Base-by-base conservation (phyloP, 2,888 invertebrate species). In the Drosophila siamana region DNA sequence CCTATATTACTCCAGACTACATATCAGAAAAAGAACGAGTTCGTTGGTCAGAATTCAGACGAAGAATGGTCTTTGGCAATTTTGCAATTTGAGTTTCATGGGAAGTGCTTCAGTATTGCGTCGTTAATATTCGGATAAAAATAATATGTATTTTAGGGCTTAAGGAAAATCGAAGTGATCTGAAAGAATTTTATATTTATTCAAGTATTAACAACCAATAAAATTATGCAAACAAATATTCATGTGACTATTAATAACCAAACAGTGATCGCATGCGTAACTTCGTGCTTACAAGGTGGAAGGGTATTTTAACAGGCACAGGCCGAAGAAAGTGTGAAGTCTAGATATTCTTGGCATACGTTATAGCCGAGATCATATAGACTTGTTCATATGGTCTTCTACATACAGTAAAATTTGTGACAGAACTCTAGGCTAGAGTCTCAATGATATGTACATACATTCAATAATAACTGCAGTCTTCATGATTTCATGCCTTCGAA, bases 11-110 rank as follows among this genome's bases (percentile, higher is more conserved):
- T 28, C 28, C 28, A 9, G 28, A 74, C 0, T 43, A 4, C 8
- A 33, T 8, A 2, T 36, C 46, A 0, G 7, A 5, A 0, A 16
- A 54, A n/a, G 59, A 60, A 0, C 41, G 30, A 11, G 8, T 24
- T 24, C 60, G 57, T 0, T 81, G 86, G 86, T 44, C 69, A 2
- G 60, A 63, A 16, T 77, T 86, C 26, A 64, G 81, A 1, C 51
- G 80, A 1, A 69, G 11, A 19, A 51, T 86, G 43, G 56, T 83
- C 28, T 67, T 60, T 19, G 74, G 81, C 3, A 19, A 19, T 4
- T 77, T 59, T 4, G 62, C 11, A 1, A 5, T 28, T 2, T 74
- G 59, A 36, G 8, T 15, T 19, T 15, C 1, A 4, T n/a, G 1
- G 6, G 9, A 5, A 19, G 6, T 26, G 1, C 16, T 26, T 2